phyloP scores from a whole-genome alignment of 1,140 invertebrate genomes.

The Antheraea mylitta region DNA sequence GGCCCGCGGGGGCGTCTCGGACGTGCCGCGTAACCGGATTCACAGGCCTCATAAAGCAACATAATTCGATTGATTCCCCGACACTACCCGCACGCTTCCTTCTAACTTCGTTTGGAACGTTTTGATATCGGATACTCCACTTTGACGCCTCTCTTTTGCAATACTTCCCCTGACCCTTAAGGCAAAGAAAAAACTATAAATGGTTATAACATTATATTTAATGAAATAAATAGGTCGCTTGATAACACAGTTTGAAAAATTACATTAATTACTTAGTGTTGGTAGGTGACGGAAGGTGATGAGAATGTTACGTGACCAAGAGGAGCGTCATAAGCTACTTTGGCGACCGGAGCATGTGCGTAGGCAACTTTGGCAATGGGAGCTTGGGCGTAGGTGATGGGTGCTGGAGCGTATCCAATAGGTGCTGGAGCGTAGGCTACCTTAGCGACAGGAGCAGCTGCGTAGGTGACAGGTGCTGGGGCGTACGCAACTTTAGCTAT shows the following conservation, averaged over 20 bases:
- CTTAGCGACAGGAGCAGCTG: constrained; percentile 36
- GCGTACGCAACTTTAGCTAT: constrained; percentile 40
- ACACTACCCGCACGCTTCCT: constrained; percentile 71
- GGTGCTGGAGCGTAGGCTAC: constrained; percentile 42
- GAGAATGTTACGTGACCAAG: constrained; percentile 50
- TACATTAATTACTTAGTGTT: constrained; percentile 43
- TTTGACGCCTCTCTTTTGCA: constrained; percentile 61
- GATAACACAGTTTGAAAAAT: constrained; percentile 21
- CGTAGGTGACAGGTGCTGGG: constrained; percentile 35
- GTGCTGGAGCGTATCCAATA: constrained; percentile 32
- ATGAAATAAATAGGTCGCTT: constrained; percentile 47
- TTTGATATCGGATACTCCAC: constrained; percentile 75
- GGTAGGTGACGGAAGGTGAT: constrained; percentile 53
- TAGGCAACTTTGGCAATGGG: constrained; percentile 38
- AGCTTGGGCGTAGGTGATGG: constrained; percentile 28
- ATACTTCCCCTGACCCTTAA: constrained; percentile 42
- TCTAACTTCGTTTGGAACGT: constrained; percentile 72
- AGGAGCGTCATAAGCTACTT: constrained; percentile 34
- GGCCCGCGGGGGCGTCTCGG: constrained; percentile 46
- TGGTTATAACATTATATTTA: constrained; percentile 42
- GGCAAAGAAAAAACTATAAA: constrained; percentile 34
- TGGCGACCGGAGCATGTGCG: constrained; percentile 30
- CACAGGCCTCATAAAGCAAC: constrained; percentile 72
- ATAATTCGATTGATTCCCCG: constrained; percentile 76
- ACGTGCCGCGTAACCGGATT: constrained; percentile 69